Conservation (phyloP, 2,888 invertebrate genomes). For the Steromphala cineraria region DNA sequence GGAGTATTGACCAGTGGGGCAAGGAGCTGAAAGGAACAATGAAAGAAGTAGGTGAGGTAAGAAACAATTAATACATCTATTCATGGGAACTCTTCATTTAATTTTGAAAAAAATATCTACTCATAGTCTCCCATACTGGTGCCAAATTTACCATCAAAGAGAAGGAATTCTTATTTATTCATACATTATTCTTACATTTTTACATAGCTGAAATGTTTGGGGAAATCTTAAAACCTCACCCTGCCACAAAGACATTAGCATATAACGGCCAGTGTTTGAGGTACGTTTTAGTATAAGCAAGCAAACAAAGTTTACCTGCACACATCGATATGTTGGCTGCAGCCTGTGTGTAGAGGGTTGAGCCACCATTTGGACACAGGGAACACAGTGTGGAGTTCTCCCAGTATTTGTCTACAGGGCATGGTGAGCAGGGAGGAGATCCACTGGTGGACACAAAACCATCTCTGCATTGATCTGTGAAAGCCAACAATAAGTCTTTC, state of each 20-base stretch:
- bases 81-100: no score
- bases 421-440: background rate
- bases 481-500: background rate
- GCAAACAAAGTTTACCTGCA: background rate
- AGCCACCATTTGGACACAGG: background rate
- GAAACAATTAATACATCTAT: background rate
- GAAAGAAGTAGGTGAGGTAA: background rate
- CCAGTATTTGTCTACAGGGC: background rate
- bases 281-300: background rate
- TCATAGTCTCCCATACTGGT: no score
- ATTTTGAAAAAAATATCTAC: no score
- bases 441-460: background rate
- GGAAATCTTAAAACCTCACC: no score
- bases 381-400: background rate
- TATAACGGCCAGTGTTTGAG: no score
- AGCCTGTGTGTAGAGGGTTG: background rate
- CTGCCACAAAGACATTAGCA: no score
- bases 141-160: no score
- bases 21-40: constrained; percentile 10
- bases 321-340: background rate
- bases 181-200: no score
- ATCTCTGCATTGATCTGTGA: background rate
- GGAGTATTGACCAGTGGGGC: constrained; percentile 32
- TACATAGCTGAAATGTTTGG: no score
- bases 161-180: no score